These are phyloP conservation scores for Caenorhabditis sp. DNA, from an alignment of 2,888 invertebrate species.

Conservation along the genomic window DNA sequence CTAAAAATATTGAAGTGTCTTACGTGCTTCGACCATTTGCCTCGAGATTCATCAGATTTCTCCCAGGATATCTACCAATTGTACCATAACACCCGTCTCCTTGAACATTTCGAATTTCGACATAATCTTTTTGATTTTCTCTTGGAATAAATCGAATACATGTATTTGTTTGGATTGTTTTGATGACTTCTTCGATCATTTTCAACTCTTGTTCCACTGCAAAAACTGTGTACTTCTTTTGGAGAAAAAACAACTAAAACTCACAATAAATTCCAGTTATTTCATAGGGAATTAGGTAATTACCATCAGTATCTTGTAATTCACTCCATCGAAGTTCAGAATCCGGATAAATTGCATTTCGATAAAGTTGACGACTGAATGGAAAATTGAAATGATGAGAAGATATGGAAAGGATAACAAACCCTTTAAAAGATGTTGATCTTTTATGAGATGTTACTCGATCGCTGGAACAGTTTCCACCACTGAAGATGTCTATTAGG, in stretches of 20 bases:
- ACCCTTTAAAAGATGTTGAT: background rate
- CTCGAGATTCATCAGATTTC: conserved; percentile 67
- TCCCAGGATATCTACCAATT: conserved; percentile 54
- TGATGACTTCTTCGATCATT: conserved; percentile 59
- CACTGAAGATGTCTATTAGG: conserved; percentile 56
- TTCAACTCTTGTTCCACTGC: conserved; percentile 31
- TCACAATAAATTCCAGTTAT: conserved; percentile 60
- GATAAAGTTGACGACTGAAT: conserved; percentile 20
- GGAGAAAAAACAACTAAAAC: background rate
- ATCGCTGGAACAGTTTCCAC: conserved; percentile 55
- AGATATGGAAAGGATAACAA: background rate
- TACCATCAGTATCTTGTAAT: conserved; percentile 44
- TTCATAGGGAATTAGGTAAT: conserved; percentile 58
- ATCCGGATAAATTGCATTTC: conserved; percentile 43
- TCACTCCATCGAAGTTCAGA: conserved; percentile 54
- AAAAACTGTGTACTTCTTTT: background rate
- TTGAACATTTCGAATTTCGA: conserved; percentile 59
- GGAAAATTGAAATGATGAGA: conserved; percentile 2
- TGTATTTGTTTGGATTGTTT: conserved; percentile 57
- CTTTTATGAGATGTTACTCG: conserved; percentile 13
- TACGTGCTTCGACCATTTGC: conserved; percentile 54
- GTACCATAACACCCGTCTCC: conserved; percentile 55
- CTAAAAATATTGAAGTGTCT: conserved; percentile 7
- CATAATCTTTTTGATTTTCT: conserved; percentile 54
- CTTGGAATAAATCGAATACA: conserved; percentile 58